These are phyloP conservation scores for Acanthurus leucopareius DNA, from an alignment of 2,797 vertebrate genomes.

Conservation along the genomic window DNA sequence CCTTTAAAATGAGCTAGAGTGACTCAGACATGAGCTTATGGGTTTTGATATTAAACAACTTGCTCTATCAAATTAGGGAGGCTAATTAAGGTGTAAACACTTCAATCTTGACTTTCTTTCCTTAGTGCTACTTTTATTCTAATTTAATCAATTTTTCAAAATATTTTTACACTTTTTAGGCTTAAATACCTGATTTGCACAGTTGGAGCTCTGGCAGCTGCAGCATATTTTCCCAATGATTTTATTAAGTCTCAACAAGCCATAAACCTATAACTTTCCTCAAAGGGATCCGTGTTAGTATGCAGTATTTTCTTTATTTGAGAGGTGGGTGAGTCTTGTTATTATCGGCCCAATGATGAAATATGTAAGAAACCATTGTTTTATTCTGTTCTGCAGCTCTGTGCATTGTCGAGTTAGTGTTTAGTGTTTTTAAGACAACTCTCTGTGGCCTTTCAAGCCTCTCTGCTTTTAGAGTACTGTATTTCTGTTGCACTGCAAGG, in stretches of 20 bases:
- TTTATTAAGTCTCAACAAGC: neutral
- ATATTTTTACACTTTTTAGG: neutral
- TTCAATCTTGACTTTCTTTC: neutral
- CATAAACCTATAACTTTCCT: neutral
- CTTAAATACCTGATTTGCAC: neutral
- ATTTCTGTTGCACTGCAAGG: neutral
- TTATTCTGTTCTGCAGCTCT: neutral
- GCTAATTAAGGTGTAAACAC: neutral
- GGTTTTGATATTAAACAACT: neutral
- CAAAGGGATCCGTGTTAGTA: neutral
- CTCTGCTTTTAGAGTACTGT: neutral
- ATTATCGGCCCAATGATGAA: slow-evolving; percentile 20
- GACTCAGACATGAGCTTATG: neutral
- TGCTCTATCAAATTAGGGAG: neutral
- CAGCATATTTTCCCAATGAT: neutral
- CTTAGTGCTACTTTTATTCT: neutral
- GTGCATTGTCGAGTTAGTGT: neutral
- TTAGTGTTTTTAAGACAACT: neutral
- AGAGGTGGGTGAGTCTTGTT: neutral
- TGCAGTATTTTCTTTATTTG: neutral
- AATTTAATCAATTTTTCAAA: neutral
- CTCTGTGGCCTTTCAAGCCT: neutral
- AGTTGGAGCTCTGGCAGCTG: neutral
- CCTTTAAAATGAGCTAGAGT: neutral
- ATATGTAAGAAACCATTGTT: slow-evolving; percentile 13